Base-by-base conservation (phyloP, 2,888 invertebrate genomes). In the Lycia hirtaria region DNA sequence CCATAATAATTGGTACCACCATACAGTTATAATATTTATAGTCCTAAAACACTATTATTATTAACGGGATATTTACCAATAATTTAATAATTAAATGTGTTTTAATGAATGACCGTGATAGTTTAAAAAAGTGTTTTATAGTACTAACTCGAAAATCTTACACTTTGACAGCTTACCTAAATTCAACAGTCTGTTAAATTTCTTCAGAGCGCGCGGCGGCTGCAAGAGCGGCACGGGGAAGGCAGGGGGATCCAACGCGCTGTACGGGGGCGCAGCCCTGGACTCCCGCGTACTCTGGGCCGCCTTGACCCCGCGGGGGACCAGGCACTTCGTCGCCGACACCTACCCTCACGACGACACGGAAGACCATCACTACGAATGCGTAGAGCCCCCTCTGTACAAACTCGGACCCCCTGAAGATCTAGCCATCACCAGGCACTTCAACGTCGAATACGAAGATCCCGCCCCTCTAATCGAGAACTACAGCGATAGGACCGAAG, bases 391-490 rank as follows among this genome's bases (percentile, higher is more conserved):
- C 0, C 87, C 92, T 0, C 89, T 90, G 1, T 93, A 87, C 81
- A 93, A 89, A 63, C 88, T 88, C 17, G 92, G 85, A 2, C 91
- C 87, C 0, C 92, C 91, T 0, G 92, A 92, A 67, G 92, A 92
- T 63, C 62, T 92, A 17, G 77, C 87, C 0, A 96, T 96, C 76
- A 95, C 95, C 53, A 95, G 95, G 24, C 96, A 96, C 80, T 95
- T 96, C 81, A 96, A 96, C 81, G 96, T 96, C 45, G 97, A 97
- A 68, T 95, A 95, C 78, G 96, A 96, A 80, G 96, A 96, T 72
- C 95, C 96, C 3, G 95, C 96, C 0, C 95, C 96, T 0, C 78
- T 95, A 48, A 95, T 95, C 76, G 96, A 96, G 69, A 95, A 94
- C 71, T 96, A 96, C 84, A 94, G 95, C 59, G 92, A 92, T 28